Percentiles rank a stretch among this genome's conserved stretches.
Evolutionary conservation across 2,797 vertebrate genomes (phyloP).

Genomic region (Cossypha caffra): DNA sequence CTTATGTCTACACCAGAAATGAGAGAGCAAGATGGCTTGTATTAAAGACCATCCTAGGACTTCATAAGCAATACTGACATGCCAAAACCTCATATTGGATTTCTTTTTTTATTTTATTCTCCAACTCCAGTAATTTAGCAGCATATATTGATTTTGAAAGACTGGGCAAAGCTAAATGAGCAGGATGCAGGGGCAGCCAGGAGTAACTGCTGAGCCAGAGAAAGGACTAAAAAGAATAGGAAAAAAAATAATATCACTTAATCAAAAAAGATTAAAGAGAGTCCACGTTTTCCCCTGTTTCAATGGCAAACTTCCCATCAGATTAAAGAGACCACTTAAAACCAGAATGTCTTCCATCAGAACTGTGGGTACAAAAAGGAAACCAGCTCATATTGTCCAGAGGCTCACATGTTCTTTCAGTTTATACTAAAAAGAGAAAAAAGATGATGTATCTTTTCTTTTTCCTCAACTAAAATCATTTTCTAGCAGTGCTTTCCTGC

Average conservation of each 20-base stretch:
- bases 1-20: background rate
- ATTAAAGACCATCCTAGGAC: background rate
- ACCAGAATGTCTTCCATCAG: background rate
- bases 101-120: background rate
- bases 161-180: background rate
- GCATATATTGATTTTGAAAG: background rate
- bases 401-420: background rate
- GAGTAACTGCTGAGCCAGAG: background rate
- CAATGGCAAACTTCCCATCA: background rate
- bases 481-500: background rate
- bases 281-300: accelerated
- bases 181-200: background rate
- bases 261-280: background rate
- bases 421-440: background rate
- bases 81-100: background rate
- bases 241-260: background rate
- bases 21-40: background rate
- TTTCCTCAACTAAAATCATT: accelerated
- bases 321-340: background rate
- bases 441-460: accelerated
- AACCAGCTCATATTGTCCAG: background rate
- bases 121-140: background rate
- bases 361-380: background rate
- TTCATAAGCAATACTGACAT: background rate
- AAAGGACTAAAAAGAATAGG: background rate